Base-by-base conservation (phyloP, 2,113 vertebrate species). In the Dromaius novaehollandiae region DNA sequence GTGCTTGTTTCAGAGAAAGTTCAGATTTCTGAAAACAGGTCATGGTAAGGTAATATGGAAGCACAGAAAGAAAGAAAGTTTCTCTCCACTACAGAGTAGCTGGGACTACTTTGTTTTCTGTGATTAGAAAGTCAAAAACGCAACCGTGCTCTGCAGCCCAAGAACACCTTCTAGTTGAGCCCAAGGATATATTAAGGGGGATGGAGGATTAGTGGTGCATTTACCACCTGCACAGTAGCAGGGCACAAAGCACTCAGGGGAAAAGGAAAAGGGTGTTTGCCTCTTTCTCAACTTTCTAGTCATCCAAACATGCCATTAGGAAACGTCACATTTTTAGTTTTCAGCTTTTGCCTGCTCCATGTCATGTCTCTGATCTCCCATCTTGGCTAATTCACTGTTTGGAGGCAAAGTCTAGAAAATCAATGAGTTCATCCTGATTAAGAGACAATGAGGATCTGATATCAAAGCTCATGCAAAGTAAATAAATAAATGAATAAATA, bases 401-500 rank as follows among this genome's bases (percentile, higher is more conserved):
- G 75, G 94, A 90, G 75, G 55, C 26, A 38, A 93, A 89, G 71
- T 58, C 68, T 88, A 88, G 75, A 82, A 97, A 83, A 28, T 71
- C 68, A 64, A 8, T 90, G 40, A 91, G 60, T 64, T 95, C 94
- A 34, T 95, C 79, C 60, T 88, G 76, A 96, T 95, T 95, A 97
- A 95, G 94, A 88, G 84, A 91, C 82, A 91, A 58, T 38, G 15
- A 91, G 20, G 64, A 93, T 68, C 46, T 71, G 63, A 71, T 76
- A 86, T 96, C 87, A 93, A 93, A 95, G 79, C 22, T 88, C 56
- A 78, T 13, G 44, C 18, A 17, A 82, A 88, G 82, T n/a, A 68
- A 93, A 32, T 32, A 58, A 58, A 56, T 58, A 58, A 32, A 58
- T 32, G 32, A 58, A 58, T 58, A n/a, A n/a, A 38, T 9, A 24